These are phyloP conservation scores for Phrynosoma platyrhinos DNA, from an alignment of 2,113 vertebrate genomes.

Conservation along the genomic window DNA sequence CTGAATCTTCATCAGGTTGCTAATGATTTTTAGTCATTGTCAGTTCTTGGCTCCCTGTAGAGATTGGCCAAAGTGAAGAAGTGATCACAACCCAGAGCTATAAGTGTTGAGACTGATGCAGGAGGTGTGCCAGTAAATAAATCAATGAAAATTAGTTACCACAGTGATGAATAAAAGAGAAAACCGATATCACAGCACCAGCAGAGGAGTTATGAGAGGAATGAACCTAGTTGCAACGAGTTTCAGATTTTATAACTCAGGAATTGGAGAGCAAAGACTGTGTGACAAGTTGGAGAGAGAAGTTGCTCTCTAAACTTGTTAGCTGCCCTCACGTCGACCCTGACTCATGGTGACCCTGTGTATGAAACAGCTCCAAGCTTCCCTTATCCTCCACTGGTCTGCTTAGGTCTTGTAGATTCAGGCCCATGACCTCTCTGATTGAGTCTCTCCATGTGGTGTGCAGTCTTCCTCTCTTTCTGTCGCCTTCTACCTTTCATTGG, in stretches of 20 bases:
- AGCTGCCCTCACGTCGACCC: too few species aligned
- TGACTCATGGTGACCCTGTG: too few species aligned
- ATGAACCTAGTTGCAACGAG: neutral
- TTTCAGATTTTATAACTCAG: neutral
- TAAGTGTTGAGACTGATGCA: neutral
- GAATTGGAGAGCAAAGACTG: neutral
- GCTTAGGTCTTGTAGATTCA: too few species aligned
- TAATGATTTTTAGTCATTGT: constrained; percentile 27
- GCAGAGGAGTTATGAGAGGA: neutral
- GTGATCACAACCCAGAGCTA: neutral
- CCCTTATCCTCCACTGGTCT: neutral
- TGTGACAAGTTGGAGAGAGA: neutral
- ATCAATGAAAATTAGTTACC: constrained; percentile 4
- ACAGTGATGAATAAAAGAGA: constrained; percentile 26
- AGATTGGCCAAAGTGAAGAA: neutral
- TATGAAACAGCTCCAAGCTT: too few species aligned
- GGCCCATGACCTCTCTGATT: too few species aligned
- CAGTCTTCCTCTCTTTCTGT: too few species aligned
- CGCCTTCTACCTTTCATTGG: too few species aligned
- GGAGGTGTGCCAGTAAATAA: neutral
- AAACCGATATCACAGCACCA: constrained; percentile 21
- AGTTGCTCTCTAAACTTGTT: neutral
- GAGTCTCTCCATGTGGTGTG: too few species aligned
- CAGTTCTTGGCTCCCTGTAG: neutral
- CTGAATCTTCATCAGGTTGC: neutral